Evolutionary conservation across 2,888 invertebrate genomes (phyloP).

Genomic region (Anoncus sp.): DNA sequence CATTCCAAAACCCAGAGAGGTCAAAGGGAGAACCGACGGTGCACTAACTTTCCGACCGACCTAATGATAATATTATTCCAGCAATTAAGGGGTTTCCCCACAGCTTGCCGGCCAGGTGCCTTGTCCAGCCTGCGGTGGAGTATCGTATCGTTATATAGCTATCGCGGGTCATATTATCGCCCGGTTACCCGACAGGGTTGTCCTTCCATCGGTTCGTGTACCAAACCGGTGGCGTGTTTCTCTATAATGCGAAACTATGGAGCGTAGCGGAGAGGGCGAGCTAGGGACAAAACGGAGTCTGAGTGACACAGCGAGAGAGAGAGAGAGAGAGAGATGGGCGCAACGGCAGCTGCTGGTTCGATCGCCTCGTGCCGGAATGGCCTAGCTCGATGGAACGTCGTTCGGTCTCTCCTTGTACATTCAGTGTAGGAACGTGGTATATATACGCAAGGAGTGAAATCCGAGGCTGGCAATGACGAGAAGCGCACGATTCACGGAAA

Average conservation of each 20-base stretch:
- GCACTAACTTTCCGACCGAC: background rate
- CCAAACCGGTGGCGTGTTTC: background rate
- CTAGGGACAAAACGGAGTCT: conserved; percentile 2
- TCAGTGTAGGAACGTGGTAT: conserved; percentile 5
- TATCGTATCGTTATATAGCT: conserved; percentile 8
- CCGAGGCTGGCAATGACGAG: conserved; percentile 1
- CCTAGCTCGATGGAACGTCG: conserved; percentile 15
- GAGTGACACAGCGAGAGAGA: no score
- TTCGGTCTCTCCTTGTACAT: background rate
- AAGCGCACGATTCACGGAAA: background rate
- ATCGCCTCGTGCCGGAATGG: conserved; percentile 50
- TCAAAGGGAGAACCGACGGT: background rate
- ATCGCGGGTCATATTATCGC: conserved; percentile 13
- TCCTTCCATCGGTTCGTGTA: background rate
- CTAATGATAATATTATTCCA: conserved; percentile 35
- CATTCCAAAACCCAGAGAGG: no score
- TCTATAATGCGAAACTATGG: conserved; percentile 24
- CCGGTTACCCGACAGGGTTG: background rate
- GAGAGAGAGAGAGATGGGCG: conserved; percentile 20
- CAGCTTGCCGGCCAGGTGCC: conserved; percentile 20
- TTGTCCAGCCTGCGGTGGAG: conserved; percentile 9
- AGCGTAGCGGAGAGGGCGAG: conserved; percentile 6
- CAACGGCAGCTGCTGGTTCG: conserved; percentile 49
- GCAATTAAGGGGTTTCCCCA: conserved; percentile 24
- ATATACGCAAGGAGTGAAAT: background rate